Evolutionary conservation across 1,140 invertebrate genomes (phyloP).

Genomic region (Drosophila bifasciata): DNA sequence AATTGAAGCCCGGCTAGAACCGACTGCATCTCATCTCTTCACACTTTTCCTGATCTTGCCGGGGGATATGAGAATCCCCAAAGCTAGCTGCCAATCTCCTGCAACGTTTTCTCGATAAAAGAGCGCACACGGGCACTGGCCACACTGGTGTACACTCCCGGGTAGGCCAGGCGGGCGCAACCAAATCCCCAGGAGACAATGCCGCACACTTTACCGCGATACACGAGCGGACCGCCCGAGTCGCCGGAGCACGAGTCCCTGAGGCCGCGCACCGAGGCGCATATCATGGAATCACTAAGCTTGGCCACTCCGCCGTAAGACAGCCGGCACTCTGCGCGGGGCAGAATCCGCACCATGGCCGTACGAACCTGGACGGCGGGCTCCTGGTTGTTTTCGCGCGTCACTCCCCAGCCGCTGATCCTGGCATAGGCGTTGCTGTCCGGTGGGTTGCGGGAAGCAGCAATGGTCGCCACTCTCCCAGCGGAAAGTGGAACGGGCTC

Average conservation of each 20-base stretch:
- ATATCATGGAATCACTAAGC: slow-evolving; percentile 73
- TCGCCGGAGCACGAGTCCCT: slow-evolving; percentile 87
- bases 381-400: slow-evolving; percentile 41
- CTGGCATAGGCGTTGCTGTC: slow-evolving; percentile 54
- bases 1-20: slow-evolving; percentile 27
- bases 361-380: slow-evolving; percentile 68
- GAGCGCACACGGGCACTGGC: slow-evolving; percentile 79
- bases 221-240: slow-evolving; percentile 87
- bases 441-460: slow-evolving; percentile 42
- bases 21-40: slow-evolving; percentile 13
- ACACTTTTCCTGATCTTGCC: slow-evolving; percentile 17
- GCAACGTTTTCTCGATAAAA: slow-evolving; percentile 58
- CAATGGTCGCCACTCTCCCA: slow-evolving; percentile 55
- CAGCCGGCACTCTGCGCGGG: slow-evolving; percentile 51
- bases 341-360: slow-evolving; percentile 54
- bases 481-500: slow-evolving; percentile 17
- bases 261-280: slow-evolving; percentile 65
- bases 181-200: slow-evolving; percentile 86
- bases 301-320: slow-evolving; percentile 59
- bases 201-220: slow-evolving; percentile 85
- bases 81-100: slow-evolving; percentile 3
- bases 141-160: slow-evolving; percentile 92
- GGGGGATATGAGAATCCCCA: background rate
- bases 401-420: slow-evolving; percentile 75
- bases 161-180: slow-evolving; percentile 88